Evolutionary conservation across 2,797 vertebrate species (phyloP).

Genomic region (Lagodon rhomboides): DNA sequence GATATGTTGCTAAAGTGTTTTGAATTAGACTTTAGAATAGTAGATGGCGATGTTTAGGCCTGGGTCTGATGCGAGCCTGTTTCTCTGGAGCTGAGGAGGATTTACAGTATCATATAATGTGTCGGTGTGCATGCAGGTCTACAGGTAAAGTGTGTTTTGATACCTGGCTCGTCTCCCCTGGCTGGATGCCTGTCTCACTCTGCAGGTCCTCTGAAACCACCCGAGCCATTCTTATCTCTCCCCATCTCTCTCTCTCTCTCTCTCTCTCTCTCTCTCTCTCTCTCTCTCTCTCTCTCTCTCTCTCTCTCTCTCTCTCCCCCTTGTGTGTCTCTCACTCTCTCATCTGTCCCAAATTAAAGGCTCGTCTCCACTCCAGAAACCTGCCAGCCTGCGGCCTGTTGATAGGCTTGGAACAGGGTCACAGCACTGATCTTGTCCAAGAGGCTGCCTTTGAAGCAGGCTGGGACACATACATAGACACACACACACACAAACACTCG

Average conservation of each 20-base stretch:
- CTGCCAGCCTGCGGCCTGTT: constrained; percentile 80
- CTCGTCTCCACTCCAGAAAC: constrained; percentile 74
- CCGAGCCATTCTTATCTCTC: constrained; percentile 15
- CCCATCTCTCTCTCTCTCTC: neutral
- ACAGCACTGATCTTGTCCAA: constrained; percentile 80
- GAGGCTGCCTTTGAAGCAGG: constrained; percentile 82
- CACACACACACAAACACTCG: constrained; percentile 23
- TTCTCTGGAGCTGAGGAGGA: too few relatives aligned
- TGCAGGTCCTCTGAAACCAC: constrained; percentile 35
- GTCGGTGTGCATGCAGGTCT: neutral
- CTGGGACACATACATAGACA: constrained; percentile 46
- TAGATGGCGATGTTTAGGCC: too few relatives aligned
- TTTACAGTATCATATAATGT: too few relatives aligned
- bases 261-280: neutral
- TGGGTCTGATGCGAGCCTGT: too few relatives aligned
- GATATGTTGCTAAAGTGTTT: too few relatives aligned
- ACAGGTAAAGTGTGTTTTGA: constrained; percentile 11
- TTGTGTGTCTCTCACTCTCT: constrained; percentile 40
- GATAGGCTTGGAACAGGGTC: constrained; percentile 80
- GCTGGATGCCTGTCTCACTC: constrained; percentile 18
- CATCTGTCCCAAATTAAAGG: constrained; percentile 81
- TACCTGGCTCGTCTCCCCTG: constrained; percentile 16
- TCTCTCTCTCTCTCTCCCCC: neutral
- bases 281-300: neutral
- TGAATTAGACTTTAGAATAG: too few relatives aligned